phyloP scores from a whole-genome alignment of 1,140 invertebrate genomes.

The Cydia fagiglandana region DNA sequence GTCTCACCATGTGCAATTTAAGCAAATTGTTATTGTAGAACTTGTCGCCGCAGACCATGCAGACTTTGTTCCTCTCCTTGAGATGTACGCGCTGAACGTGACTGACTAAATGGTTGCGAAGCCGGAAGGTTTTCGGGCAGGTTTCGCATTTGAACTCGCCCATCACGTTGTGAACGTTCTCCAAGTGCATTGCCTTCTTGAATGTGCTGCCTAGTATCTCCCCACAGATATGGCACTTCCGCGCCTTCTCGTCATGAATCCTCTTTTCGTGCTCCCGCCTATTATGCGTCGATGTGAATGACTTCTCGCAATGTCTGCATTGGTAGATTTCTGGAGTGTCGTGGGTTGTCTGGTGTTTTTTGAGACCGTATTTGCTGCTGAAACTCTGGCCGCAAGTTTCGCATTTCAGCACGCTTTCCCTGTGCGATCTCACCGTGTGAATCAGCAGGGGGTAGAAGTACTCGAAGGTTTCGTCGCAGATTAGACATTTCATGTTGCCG shows the following conservation, averaged over 20 bases:
- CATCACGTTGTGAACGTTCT: background rate
- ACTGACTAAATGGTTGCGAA: constrained; percentile 61
- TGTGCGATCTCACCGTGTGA: constrained; percentile 18
- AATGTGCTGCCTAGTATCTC: constrained; percentile 29
- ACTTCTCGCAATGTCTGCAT: constrained; percentile 30
- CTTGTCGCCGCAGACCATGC: constrained; percentile 51
- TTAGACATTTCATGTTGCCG: constrained; percentile 24
- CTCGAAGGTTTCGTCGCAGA: constrained; percentile 21
- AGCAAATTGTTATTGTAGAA: constrained; percentile 33
- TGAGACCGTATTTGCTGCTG: background rate
- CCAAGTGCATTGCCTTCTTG: constrained; percentile 20
- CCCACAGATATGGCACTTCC: constrained; percentile 20
- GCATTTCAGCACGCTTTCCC: constrained; percentile 3
- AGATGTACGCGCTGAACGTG: constrained; percentile 52
- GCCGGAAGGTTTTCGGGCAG: constrained; percentile 28
- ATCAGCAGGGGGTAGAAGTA: constrained; percentile 7
- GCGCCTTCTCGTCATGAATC: background rate
- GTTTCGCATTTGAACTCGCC: constrained; percentile 20
- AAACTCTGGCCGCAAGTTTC: constrained; percentile 29
- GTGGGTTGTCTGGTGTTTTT: constrained; percentile 23
- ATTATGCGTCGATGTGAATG: background rate
- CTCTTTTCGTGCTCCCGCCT: constrained; percentile 22
- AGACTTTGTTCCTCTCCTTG: constrained; percentile 55
- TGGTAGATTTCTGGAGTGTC: background rate
- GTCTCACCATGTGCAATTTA: constrained; percentile 37